Percentiles rank a stretch among this genome's conserved stretches.
These are phyloP conservation scores for Tragelaphus imberbis DNA, from an alignment of 2,113 vertebrate genomes.

Conservation along the genomic window DNA sequence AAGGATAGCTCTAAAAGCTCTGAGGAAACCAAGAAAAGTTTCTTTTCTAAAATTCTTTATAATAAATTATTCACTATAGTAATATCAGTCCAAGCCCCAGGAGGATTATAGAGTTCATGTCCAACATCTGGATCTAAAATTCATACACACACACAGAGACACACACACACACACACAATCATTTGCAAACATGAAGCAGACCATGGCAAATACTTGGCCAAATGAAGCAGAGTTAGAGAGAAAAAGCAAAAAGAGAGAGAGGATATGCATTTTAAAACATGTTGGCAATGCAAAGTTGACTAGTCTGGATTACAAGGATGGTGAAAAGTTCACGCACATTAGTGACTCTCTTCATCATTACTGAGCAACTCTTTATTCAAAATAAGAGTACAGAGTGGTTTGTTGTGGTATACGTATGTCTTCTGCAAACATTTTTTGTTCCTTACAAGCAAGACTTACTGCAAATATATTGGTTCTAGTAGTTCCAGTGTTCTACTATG, in stretches of 20 bases:
- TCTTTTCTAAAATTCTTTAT: slow-evolving; percentile 4
- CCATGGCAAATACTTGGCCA: not conserved
- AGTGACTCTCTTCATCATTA: not conserved
- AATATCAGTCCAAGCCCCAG: not conserved
- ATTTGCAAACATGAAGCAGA: slow-evolving; percentile 12
- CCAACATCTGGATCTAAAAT: slow-evolving; percentile 29
- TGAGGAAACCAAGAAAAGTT: slow-evolving; percentile 18
- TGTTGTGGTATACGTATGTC: not conserved
- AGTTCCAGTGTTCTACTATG: not conserved
- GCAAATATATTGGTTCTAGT: not conserved
- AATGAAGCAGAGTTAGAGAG: not conserved
- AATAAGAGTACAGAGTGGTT: not conserved
- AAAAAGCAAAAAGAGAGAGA: not conserved
- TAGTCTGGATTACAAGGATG: not conserved
- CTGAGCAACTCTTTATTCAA: not conserved
- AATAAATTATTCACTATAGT: slow-evolving; percentile 42
- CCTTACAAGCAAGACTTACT: not conserved
- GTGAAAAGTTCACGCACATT: not conserved
- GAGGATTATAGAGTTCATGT: not conserved
- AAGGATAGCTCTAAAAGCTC: not conserved
- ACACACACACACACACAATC: not conserved
- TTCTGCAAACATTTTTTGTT: not conserved
- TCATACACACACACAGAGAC: not conserved
- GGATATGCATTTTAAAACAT: not conserved
- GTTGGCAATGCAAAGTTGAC: not conserved